Evolutionary conservation across 2,797 vertebrate species (phyloP).

Genomic region (Mareca strepera): DNA sequence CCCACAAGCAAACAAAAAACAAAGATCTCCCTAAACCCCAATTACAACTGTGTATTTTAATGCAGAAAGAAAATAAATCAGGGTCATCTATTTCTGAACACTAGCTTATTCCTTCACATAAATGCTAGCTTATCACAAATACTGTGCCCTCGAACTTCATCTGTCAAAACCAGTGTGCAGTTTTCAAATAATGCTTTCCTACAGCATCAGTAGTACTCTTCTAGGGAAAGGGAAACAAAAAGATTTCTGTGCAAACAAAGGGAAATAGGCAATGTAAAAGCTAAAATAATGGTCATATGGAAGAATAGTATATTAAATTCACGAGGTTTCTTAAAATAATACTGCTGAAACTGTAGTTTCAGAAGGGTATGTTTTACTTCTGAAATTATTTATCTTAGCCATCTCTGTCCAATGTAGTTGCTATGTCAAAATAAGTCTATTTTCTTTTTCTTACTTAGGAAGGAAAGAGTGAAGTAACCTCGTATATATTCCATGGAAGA

Average conservation of each 20-base stretch:
- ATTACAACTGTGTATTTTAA: neutral
- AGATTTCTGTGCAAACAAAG: neutral
- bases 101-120: neutral
- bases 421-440: neutral
- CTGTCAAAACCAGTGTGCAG: neutral
- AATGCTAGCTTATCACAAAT: neutral
- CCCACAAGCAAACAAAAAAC: neutral
- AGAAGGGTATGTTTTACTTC: neutral
- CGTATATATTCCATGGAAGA: neutral
- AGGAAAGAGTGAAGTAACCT: neutral
- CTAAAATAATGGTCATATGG: neutral
- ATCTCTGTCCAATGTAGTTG: neutral
- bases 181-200: neutral
- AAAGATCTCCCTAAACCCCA: neutral
- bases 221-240: neutral
- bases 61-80: neutral
- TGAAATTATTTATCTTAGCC: neutral
- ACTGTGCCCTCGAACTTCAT: neutral
- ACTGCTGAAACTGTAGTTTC: neutral
- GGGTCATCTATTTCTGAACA: neutral
- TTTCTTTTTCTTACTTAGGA: neutral
- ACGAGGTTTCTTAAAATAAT: neutral
- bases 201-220: neutral
- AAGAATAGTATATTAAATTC: accelerated
- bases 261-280: neutral